phyloP scores from a whole-genome alignment of 2,888 invertebrate genomes.

The Ornithoptera alexandrae region DNA sequence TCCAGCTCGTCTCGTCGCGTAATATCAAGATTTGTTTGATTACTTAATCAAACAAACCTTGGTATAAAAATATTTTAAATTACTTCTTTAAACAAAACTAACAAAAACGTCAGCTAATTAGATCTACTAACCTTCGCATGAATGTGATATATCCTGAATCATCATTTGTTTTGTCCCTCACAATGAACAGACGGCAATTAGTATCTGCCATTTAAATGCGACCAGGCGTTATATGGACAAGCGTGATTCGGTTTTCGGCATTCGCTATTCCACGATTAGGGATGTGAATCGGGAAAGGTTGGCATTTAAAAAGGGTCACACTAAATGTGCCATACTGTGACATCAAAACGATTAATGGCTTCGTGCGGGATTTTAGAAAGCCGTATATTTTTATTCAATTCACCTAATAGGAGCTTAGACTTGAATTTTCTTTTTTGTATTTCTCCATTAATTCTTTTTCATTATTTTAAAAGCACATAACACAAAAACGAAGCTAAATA shows the following conservation, averaged over 20 bases:
- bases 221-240: slow-evolving; percentile 46
- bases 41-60: too few species aligned
- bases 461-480: neutral
- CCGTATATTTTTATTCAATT: slow-evolving; percentile 71
- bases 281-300: slow-evolving; percentile 62
- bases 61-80: neutral
- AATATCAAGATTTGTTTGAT: too few species aligned
- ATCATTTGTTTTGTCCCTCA: slow-evolving; percentile 44
- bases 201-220: slow-evolving; percentile 55
- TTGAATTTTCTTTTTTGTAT: slow-evolving; percentile 31
- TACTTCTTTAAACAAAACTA: neutral
- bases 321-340: slow-evolving; percentile 79
- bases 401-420: slow-evolving; percentile 49
- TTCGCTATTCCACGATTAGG: slow-evolving; percentile 66
- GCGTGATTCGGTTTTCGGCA: slow-evolving; percentile 53
- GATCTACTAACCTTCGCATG: slow-evolving; percentile 21
- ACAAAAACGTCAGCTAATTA: slow-evolving; percentile 11
- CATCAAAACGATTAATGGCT: slow-evolving; percentile 77
- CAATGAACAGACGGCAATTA: slow-evolving; percentile 48
- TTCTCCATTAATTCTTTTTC: neutral
- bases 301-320: slow-evolving; percentile 75
- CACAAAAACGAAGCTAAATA: too few species aligned
- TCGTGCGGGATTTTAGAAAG: slow-evolving; percentile 60
- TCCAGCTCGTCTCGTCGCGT: too few species aligned
- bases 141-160: slow-evolving; percentile 40